Percentiles rank a stretch among this genome's conserved stretches.
These are phyloP conservation scores for Tangachromis dhanisi DNA, from an alignment of 2,113 vertebrate genomes.

Conservation along the genomic window DNA sequence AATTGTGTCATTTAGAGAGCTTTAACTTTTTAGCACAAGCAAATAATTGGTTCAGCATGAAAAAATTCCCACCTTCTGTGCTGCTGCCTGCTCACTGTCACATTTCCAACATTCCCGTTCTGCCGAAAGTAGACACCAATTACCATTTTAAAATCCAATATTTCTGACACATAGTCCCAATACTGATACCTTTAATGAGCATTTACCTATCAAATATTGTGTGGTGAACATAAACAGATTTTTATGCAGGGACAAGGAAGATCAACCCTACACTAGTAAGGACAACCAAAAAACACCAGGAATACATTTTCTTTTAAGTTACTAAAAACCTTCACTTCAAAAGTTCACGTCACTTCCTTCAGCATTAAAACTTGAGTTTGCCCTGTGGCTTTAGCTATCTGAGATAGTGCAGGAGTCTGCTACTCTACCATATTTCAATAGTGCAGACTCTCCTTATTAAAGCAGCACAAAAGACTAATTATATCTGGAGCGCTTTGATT, in stretches of 20 bases:
- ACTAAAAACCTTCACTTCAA: not conserved
- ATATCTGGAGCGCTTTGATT: constrained; percentile 60
- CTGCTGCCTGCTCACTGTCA: not conserved
- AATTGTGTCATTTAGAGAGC: not conserved
- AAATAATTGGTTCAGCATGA: not conserved
- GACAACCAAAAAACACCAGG: not conserved
- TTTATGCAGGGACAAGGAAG: not conserved
- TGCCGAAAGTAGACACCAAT: not conserved
- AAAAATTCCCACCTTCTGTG: not conserved
- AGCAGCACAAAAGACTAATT: constrained; percentile 64
- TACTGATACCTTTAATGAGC: not conserved
- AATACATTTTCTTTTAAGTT: not conserved
- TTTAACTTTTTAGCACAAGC: not conserved
- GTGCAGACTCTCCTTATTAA: constrained; percentile 58
- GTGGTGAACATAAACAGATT: not conserved
- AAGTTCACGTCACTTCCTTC: not conserved
- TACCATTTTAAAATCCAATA: not conserved
- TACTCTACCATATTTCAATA: constrained; percentile 18
- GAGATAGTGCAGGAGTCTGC: not conserved
- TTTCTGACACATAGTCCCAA: not conserved
- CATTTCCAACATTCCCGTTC: not conserved
- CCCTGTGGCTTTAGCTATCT: not conserved
- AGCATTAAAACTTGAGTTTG: not conserved
- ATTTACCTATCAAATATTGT: not conserved
- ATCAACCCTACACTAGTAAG: not conserved